Evolutionary conservation across 1,140 invertebrate species (phyloP).

Genomic region (Drosophila ananassae): DNA sequence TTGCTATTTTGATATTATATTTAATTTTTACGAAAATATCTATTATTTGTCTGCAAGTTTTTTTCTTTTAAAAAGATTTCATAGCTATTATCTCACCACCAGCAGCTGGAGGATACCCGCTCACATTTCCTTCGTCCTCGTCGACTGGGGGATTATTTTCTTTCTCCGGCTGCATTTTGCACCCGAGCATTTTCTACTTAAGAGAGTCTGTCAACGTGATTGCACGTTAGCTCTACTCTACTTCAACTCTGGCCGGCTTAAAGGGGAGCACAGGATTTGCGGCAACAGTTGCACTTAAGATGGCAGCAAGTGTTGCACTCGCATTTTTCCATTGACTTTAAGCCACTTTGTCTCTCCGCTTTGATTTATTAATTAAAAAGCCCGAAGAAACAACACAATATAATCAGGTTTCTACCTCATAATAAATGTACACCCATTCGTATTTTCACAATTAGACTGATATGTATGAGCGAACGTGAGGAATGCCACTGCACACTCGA

Average conservation of each 20-base stretch:
- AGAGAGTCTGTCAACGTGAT: constrained; percentile 79
- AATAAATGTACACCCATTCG: not conserved
- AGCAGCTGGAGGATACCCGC: not conserved
- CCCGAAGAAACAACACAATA: constrained; percentile 4
- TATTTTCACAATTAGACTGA: constrained; percentile 42
- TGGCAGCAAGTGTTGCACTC: constrained; percentile 7
- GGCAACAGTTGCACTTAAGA: constrained; percentile 39
- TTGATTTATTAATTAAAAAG: constrained; percentile 8
- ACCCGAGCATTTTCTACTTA: constrained; percentile 72
- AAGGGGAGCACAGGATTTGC: constrained; percentile 14
- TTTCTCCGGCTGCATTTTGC: constrained; percentile 66
- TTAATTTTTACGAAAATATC: not conserved
- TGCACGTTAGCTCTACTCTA: constrained; percentile 62
- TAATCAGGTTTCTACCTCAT: not conserved
- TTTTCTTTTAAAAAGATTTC: not conserved
- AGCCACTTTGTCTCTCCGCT: constrained; percentile 5
- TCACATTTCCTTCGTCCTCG: not conserved
- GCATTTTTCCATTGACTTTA: constrained; percentile 12
- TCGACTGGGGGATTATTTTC: constrained; percentile 63
- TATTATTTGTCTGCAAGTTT: no score
- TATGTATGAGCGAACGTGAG: constrained; percentile 27
- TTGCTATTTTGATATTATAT: not conserved
- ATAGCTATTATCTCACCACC: constrained; percentile 4
- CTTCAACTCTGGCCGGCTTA: constrained; percentile 16
- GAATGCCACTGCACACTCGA: constrained; percentile 19